Evolutionary conservation across 37 sponge, comb jelly and placozoan species (phyloP).

Genomic region (Hormiphora californensis): DNA sequence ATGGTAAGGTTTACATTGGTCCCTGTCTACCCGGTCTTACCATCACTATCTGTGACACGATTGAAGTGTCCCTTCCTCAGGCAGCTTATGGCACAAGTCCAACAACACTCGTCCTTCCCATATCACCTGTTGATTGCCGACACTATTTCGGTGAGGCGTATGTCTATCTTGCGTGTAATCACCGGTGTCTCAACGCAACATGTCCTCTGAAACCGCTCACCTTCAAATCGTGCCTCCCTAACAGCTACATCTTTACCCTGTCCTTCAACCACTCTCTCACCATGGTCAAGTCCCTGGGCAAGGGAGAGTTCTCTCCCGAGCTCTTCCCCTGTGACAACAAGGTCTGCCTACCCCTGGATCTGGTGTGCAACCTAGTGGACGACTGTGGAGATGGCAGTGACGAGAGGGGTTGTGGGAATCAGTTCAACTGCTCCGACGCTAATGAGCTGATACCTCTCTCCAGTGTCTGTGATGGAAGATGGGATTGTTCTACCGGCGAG

Average conservation of each 20-base stretch:
- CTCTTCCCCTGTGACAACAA: not conserved
- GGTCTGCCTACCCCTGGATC: not conserved
- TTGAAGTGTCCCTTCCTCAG: not conserved
- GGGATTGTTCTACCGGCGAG: not conserved
- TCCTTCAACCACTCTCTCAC: not conserved
- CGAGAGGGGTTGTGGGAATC: not conserved
- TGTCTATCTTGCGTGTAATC: not conserved
- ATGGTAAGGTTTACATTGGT: too few species aligned
- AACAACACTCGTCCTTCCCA: not conserved
- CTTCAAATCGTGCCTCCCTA: not conserved
- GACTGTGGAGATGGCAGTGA: constrained; percentile 37
- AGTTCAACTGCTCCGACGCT: not conserved
- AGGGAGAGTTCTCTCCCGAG: not conserved
- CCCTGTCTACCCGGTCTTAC: too few species aligned
- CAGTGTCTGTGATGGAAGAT: not conserved
- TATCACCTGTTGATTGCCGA: not conserved
- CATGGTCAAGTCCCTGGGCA: not conserved
- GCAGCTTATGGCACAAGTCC: not conserved
- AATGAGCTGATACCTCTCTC: not conserved
- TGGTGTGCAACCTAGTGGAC: constrained; percentile 14
- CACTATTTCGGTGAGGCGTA: not conserved
- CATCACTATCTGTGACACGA: too few species aligned
- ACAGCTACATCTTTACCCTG: not conserved
- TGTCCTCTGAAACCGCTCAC: not conserved
- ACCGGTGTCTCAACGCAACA: not conserved